Evolutionary conservation across 2,113 vertebrate genomes (phyloP).

Genomic region (Gasterosteus aculeatus): DNA sequence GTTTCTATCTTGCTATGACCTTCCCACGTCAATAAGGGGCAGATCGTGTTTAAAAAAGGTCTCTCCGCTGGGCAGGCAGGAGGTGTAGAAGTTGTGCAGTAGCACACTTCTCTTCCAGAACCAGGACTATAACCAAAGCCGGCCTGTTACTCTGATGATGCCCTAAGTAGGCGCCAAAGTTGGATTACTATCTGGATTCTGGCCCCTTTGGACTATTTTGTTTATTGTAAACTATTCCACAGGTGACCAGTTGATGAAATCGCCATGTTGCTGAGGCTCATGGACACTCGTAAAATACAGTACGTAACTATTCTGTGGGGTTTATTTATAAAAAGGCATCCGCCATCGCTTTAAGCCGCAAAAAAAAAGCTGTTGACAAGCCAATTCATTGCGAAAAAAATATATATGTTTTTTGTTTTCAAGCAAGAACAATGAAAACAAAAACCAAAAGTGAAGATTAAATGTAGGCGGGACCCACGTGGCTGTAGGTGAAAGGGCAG

Average conservation of each 20-base stretch:
- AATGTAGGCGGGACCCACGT: not conserved
- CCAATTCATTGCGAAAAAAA: not conserved
- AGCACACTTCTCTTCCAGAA: slow-evolving; percentile 31
- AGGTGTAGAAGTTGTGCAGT: slow-evolving; percentile 2
- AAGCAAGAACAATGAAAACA: not conserved
- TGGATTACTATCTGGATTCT: not conserved
- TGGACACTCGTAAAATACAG: not conserved
- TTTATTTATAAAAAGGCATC: not conserved
- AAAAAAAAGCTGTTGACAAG: too few species aligned
- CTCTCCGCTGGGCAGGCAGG: too few species aligned
- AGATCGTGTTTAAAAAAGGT: too few species aligned
- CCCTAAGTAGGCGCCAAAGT: not conserved
- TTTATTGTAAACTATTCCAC: not conserved
- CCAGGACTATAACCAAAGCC: not conserved
- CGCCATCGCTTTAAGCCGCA: not conserved
- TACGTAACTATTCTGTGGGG: not conserved
- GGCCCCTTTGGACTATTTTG: too few species aligned
- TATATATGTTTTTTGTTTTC: too few species aligned
- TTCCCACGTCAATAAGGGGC: not conserved
- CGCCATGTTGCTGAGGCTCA: not conserved
- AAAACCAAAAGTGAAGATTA: not conserved
- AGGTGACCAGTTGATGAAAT: not conserved
- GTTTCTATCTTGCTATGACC: not conserved
- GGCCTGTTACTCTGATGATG: not conserved
- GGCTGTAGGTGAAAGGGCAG: not conserved